These are phyloP conservation scores for Elephantulus edwardii DNA, from an alignment of 2,113 vertebrate species.

Conservation along the genomic window DNA sequence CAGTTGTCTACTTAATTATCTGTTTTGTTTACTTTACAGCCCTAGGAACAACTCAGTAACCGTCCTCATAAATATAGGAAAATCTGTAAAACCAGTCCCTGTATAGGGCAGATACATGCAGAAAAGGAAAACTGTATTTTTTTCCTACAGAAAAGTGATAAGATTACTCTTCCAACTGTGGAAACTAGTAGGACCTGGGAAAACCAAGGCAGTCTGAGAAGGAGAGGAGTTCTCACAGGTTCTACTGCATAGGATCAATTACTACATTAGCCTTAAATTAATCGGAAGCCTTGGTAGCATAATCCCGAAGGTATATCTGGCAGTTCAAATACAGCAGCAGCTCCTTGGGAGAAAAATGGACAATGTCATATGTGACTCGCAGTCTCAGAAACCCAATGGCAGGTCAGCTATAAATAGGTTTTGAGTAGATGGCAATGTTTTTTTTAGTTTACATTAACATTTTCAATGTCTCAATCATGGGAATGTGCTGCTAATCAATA, in stretches of 20 bases:
- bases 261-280: not conserved
- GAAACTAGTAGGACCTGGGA: not conserved
- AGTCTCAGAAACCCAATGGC: too few species aligned
- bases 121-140: not conserved
- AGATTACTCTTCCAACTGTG: not conserved
- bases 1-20: not conserved
- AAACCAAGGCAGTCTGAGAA: not conserved
- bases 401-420: too few species aligned
- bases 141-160: not conserved
- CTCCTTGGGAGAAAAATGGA: too few species aligned
- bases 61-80: not conserved
- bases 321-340: too few species aligned
- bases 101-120: not conserved
- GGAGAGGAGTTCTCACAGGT: not conserved
- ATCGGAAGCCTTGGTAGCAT: too few species aligned
- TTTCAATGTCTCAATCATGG: constrained; percentile 33
- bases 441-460: too few species aligned
- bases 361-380: too few species aligned
- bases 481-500: constrained; percentile 1
- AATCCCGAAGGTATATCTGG: too few species aligned
- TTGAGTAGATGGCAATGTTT: too few species aligned
- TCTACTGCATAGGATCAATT: not conserved
- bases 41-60: not conserved
- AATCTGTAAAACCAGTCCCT: not conserved
- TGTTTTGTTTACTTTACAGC: not conserved